Percentiles rank a stretch among this genome's conserved stretches.
phyloP scores from a whole-genome alignment of 2,888 invertebrate species.

The Euplagia quadripunctaria region DNA sequence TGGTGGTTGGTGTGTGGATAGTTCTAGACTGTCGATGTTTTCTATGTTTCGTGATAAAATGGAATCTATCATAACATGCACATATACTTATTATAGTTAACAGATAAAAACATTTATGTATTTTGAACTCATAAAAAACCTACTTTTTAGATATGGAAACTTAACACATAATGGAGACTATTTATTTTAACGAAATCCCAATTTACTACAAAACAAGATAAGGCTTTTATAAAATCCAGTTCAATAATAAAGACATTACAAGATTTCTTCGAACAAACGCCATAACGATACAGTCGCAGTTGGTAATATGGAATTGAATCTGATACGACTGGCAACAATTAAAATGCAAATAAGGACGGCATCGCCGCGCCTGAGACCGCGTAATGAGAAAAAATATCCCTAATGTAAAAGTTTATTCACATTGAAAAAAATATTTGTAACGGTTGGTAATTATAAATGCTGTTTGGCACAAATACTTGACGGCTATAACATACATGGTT shows the following conservation, averaged over 20 bases:
- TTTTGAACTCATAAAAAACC: not conserved
- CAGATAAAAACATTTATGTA: too few species aligned
- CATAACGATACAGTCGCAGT: conserved; percentile 52
- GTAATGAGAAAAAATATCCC: conserved; percentile 49
- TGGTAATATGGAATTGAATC: conserved; percentile 70
- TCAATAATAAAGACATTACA: conserved; percentile 63
- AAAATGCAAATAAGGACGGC: conserved; percentile 75
- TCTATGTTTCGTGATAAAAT: too few species aligned
- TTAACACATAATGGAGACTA: conserved; percentile 19
- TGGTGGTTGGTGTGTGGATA: too few species aligned
- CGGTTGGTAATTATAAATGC: not conserved
- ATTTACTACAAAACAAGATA: conserved; percentile 44
- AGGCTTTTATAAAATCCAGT: conserved; percentile 50
- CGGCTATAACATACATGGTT: not conserved
- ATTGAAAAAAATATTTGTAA: conserved; percentile 6
- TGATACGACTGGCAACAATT: conserved; percentile 69
- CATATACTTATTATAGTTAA: too few species aligned
- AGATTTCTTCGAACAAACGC: conserved; percentile 43
- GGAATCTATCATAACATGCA: too few species aligned
- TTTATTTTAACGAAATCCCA: conserved; percentile 45
- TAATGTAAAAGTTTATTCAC: conserved; percentile 17
- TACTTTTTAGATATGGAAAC: not conserved
- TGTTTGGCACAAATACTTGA: not conserved
- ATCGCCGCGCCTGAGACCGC: conserved; percentile 49
- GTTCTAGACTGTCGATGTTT: too few species aligned